A percentile compares a stretch with the other conserved stretches of the same genome.
Evolutionary conservation across 2,113 vertebrate species (phyloP).

Genomic region (Microcebus tavaratra): DNA sequence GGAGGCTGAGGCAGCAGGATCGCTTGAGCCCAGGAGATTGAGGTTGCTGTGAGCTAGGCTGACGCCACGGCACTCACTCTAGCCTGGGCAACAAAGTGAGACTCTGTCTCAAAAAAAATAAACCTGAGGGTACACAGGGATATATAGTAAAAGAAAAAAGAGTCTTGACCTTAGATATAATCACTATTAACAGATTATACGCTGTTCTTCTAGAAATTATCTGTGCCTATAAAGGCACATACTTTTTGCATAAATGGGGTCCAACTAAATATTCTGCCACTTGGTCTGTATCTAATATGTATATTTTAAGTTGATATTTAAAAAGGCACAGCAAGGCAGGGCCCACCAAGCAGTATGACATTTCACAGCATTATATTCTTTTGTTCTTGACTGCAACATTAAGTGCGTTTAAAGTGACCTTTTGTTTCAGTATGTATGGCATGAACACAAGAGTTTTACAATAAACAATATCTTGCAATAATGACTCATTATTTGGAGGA

Average conservation of each 20-base stretch:
- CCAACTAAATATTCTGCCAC: background rate
- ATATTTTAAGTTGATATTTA: background rate
- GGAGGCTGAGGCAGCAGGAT: too few species aligned
- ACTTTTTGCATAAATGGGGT: background rate
- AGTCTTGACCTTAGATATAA: background rate
- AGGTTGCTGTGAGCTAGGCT: too few species aligned
- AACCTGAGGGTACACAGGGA: background rate
- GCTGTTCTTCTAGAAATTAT: background rate
- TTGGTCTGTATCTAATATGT: background rate
- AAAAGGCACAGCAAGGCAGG: background rate
- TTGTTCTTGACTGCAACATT: slow-evolving; percentile 63
- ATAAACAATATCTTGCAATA: slow-evolving; percentile 80
- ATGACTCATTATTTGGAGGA: slow-evolving; percentile 83
- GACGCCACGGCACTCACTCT: too few species aligned
- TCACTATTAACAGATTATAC: background rate
- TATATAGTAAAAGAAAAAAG: background rate
- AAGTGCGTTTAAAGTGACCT: slow-evolving; percentile 81
- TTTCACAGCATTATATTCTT: slow-evolving; percentile 42
- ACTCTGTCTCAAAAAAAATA: background rate
- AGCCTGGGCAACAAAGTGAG: too few species aligned
- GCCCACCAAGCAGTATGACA: background rate
- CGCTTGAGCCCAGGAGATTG: too few species aligned
- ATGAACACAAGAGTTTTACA: slow-evolving; percentile 82
- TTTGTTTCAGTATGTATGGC: slow-evolving; percentile 83
- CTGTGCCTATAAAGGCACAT: background rate